Base-by-base conservation (phyloP, 1,140 invertebrate genomes). In the Phthorimaea operculella region DNA sequence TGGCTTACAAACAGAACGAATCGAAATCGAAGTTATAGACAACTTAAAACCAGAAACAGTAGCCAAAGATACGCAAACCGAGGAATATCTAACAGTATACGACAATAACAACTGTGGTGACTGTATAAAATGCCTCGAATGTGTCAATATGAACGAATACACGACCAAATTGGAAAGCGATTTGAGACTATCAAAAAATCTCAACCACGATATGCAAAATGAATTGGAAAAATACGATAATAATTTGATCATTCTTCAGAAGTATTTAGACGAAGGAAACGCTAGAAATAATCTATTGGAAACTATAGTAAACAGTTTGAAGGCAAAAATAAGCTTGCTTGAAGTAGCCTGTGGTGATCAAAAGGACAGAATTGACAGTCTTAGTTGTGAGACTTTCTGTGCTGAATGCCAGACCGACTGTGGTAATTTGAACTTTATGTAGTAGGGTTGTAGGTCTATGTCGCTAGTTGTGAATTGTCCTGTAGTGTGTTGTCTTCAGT, bases 131-230 rank as follows among this genome's bases (percentile, higher is more conserved):
- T 82, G 79, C 54, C 11, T 55, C 8, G 63, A 79, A 54, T 83
- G 74, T 52, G 63, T 66, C 4, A 68, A 64, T 54, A 16, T 66
- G 2, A 66, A 61, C 33, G 57, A 57, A 28, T 66, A 74, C 49
- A 57, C 62, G 14, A 45, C 48, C 0, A 72, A 74, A 61, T 71
- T 82, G n/a, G 71, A 79, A 57, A 68, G 36, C 18, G 76, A 80
- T n/a, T 5, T 72, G 3, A 59, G n/a, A 33, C 28, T 51, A 5
- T 64, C 64, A 0, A 56, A 61, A 12, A 33, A 33, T 8, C 60
- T 47, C 14, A 18, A 64, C 10, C 44, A 33, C 0, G 63, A 71
- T 42, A 64, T 75, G 60, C 51, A 71, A 56, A 50, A 15, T 11
- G 66, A 76, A 44, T 52, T 79, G 7, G 58, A 64, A 3, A 55